phyloP scores from a whole-genome alignment of 2,113 vertebrate species.

The Pelvicachromis taeniatus region DNA sequence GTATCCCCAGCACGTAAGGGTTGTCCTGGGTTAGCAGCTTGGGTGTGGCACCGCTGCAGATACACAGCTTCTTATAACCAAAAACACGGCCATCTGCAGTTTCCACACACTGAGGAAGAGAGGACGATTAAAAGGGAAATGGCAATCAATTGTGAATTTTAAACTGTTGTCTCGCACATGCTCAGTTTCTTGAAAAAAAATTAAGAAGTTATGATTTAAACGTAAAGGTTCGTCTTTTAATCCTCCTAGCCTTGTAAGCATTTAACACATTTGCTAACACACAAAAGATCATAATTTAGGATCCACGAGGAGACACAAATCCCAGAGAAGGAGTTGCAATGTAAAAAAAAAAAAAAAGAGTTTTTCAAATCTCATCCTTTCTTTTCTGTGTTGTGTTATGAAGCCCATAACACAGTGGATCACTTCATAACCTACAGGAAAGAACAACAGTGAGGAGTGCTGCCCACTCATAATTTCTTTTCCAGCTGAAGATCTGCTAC shows the following conservation, averaged over 20 bases:
- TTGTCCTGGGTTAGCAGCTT: constrained; percentile 83
- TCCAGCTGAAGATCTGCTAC: rapidly evolving
- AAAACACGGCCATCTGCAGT: constrained; percentile 78
- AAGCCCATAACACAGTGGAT: background rate
- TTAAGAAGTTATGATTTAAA: background rate
- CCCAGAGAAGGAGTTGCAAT: background rate
- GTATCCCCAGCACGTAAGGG: constrained; percentile 86
- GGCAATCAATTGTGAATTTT: background rate
- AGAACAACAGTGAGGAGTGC: background rate
- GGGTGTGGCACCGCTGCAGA: constrained; percentile 89
- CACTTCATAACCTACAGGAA: background rate
- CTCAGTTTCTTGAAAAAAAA: background rate
- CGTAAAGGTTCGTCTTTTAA: background rate
- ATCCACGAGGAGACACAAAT: background rate
- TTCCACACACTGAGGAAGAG: constrained; percentile 74
- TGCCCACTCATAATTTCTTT: background rate
- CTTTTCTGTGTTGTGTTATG: background rate
- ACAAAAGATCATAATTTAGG: background rate
- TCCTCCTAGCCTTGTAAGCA: background rate
- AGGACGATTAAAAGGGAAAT: background rate
- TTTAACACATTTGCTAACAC: background rate
- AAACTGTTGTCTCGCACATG: background rate
- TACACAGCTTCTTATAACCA: constrained; percentile 84
- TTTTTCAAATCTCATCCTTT: background rate
- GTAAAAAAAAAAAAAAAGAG: background rate